Evolutionary conservation across 2,797 vertebrate genomes (phyloP).

Genomic region (Enteromius thamalakanensis): DNA sequence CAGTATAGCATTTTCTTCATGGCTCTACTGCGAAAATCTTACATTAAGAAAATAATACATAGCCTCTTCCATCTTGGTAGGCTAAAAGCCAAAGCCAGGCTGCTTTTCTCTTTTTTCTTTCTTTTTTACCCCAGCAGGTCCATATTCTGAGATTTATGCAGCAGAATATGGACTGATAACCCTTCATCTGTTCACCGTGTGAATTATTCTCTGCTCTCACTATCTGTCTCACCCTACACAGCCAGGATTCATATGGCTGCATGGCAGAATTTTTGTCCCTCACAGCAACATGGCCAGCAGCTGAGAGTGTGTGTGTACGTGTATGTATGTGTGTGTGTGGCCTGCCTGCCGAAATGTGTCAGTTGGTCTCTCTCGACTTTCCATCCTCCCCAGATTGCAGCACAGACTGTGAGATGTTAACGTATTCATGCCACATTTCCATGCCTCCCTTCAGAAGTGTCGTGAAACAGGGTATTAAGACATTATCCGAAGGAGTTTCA

Average conservation of each 20-base stretch:
- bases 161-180: constrained; percentile 60
- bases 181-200: constrained; percentile 56
- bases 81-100: not conserved
- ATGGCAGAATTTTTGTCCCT: constrained; percentile 51
- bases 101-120: constrained; percentile 3
- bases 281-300: constrained; percentile 45
- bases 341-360: constrained; percentile 59
- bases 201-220: constrained; percentile 59
- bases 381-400: constrained; percentile 62
- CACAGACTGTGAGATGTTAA: constrained; percentile 64
- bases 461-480: constrained; percentile 58
- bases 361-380: constrained; percentile 57
- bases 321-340: constrained; percentile 28
- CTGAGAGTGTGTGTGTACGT: constrained; percentile 40
- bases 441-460: constrained; percentile 51
- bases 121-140: constrained; percentile 21
- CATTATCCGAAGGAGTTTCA: constrained; percentile 55
- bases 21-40: not conserved
- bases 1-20: not conserved
- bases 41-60: not conserved
- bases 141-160: constrained; percentile 57
- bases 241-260: constrained; percentile 45
- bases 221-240: constrained; percentile 57
- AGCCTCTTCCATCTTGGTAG: not conserved
- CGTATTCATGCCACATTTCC: constrained; percentile 62